A percentile compares a stretch with the other conserved stretches of the same genome.
phyloP scores from a whole-genome alignment of 2,888 invertebrate species.

The Drosophila quinaria region DNA sequence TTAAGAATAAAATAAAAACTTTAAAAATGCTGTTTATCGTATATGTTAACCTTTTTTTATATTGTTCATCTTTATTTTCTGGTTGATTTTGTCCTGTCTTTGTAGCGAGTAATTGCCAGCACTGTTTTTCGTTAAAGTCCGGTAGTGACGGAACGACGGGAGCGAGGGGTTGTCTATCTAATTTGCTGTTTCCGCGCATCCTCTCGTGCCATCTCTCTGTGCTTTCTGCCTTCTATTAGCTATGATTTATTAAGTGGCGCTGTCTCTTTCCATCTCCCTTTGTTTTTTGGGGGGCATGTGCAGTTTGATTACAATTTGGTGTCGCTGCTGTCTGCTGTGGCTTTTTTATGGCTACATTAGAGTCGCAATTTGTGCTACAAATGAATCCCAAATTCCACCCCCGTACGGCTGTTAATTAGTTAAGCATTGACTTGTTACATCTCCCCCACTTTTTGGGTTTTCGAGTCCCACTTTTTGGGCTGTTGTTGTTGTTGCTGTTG shows the following conservation, averaged over 20 bases:
- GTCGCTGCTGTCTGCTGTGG: slow-evolving; percentile 51
- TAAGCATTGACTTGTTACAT: slow-evolving; percentile 58
- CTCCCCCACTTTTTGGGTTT: slow-evolving; percentile 26
- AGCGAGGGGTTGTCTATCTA: slow-evolving; percentile 48
- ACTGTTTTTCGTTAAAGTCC: not conserved
- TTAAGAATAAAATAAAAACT: too few relatives aligned
- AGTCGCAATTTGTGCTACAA: slow-evolving; percentile 60
- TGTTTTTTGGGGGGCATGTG: slow-evolving; percentile 34
- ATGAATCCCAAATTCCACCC: slow-evolving; percentile 50
- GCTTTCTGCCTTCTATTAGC: slow-evolving; percentile 35
- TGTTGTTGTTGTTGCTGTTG: slow-evolving; percentile 35
- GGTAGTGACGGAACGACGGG: not conserved
- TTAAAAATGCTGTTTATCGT: too few relatives aligned
- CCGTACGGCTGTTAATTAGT: slow-evolving; percentile 72
- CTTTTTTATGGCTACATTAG: slow-evolving; percentile 71
- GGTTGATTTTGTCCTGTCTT: not conserved
- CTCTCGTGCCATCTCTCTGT: not conserved
- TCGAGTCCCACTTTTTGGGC: slow-evolving; percentile 13
- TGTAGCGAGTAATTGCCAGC: not conserved
- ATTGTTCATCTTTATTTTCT: too few relatives aligned
- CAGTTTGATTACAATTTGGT: slow-evolving; percentile 72
- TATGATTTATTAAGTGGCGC: slow-evolving; percentile 78
- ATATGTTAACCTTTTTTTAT: too few relatives aligned
- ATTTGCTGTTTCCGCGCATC: slow-evolving; percentile 44
- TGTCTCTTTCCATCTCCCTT: slow-evolving; percentile 44